phyloP scores from a whole-genome alignment of 2,113 vertebrate species.

The Trogon melanurus region DNA sequence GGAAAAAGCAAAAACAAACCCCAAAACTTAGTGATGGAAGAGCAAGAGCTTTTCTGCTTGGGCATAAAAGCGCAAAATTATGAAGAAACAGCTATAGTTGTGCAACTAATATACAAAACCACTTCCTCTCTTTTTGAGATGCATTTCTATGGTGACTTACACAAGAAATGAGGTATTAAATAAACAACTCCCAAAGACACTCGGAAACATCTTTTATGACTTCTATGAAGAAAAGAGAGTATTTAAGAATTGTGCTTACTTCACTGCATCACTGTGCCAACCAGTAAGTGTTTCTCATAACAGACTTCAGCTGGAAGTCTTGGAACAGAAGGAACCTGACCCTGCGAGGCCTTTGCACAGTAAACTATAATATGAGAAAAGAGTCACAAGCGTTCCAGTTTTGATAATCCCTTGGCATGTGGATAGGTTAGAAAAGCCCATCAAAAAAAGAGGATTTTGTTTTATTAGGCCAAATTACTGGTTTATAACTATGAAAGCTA shows the following conservation, averaged over 20 bases:
- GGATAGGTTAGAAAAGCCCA: neutral
- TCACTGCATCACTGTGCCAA: neutral
- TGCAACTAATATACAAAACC: slow-evolving; percentile 7
- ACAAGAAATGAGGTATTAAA: slow-evolving; percentile 7
- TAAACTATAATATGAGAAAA: neutral
- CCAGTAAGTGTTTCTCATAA: neutral
- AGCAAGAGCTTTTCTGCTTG: neutral
- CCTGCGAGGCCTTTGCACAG: neutral
- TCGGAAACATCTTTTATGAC: neutral
- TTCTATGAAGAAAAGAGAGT: neutral
- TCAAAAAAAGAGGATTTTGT: neutral
- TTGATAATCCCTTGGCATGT: neutral
- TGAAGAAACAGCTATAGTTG: neutral
- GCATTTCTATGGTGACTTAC: neutral
- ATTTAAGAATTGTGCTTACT: neutral
- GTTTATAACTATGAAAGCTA: neutral
- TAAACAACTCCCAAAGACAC: neutral
- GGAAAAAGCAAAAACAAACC: neutral
- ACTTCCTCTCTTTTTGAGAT: slow-evolving; percentile 29
- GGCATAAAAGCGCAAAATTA: neutral
- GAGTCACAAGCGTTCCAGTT: neutral
- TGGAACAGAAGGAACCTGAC: neutral
- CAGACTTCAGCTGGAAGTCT: neutral
- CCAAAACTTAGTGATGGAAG: neutral
- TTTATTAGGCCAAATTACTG: neutral